phyloP scores from a whole-genome alignment of 2,797 vertebrate species.

The Hydrocynus forskahlii region DNA sequence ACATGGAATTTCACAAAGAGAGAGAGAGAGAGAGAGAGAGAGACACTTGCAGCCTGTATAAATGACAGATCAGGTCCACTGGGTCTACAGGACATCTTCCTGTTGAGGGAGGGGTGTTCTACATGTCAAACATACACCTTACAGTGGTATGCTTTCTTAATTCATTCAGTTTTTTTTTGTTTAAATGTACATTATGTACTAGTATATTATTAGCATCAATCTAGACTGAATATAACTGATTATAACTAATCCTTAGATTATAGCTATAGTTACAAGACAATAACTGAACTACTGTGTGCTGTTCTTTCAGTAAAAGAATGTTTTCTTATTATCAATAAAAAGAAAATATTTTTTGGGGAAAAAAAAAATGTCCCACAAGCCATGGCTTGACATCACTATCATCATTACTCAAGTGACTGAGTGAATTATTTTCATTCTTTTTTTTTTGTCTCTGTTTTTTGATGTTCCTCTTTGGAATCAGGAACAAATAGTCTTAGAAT shows the following conservation, averaged over 20 bases:
- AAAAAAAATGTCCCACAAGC: not conserved
- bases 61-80: slow-evolving; percentile 16
- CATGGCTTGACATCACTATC: too few relatives aligned
- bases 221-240: too few relatives aligned
- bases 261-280: too few relatives aligned
- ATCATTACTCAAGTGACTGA: too few relatives aligned
- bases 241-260: too few relatives aligned
- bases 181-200: not conserved
- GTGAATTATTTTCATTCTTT: too few relatives aligned
- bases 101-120: slow-evolving; percentile 20
- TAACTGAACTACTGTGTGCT: not conserved
- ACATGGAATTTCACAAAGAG: not conserved
- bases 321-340: too few relatives aligned
- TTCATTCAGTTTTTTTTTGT: not conserved
- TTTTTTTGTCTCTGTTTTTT: too few relatives aligned
- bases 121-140: slow-evolving; percentile 3
- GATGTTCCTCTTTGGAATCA: too few relatives aligned
- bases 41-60: slow-evolving; percentile 19
- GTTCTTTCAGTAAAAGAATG: not conserved
- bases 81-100: slow-evolving; percentile 20
- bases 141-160: too few relatives aligned
- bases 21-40: slow-evolving; percentile 11
- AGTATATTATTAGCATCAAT: not conserved
- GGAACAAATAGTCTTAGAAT: too few relatives aligned
- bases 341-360: too few relatives aligned